Evolutionary conservation across 2,797 vertebrate species (phyloP), one percentile per base, ranked within the genome.

Genomic region (Sebastes minor): DNA sequence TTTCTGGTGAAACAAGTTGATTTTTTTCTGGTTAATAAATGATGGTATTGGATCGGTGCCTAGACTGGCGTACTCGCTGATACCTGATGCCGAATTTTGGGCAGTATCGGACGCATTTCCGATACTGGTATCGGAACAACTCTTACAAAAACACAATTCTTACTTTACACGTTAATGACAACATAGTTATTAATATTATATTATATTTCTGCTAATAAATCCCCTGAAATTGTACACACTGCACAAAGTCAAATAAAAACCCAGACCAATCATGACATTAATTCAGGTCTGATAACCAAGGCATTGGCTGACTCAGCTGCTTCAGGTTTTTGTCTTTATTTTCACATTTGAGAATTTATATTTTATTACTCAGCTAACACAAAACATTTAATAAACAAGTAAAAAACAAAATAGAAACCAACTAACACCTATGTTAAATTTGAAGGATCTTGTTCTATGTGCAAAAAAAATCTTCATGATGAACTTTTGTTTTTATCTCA

Each of bases 321-420:
- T 74, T 55, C 4, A 32, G 6, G 71, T 65, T 28, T 71, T 12
- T 62, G 18, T 49, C 14, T 85, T 88, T 81, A 84, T 77, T 78
- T 84, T 81, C 63, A 86, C 64, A 65, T 79, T 35, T 69, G 0
- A 71, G 8, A 60, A 27, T 67, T 32, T 57, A 11, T 4, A 76
- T 18, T 83, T 66, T 2, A 76, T 4, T 49, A 23, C 46, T 4
- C 7, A 80, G 14, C 35, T n/a, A 8, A 75, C 23, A 61, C 14
- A 80, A 20, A 33, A 46, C 10, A 72, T 69, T 13, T 14, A 42
- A 78, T 11, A 70, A 64, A 67, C 2, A 46, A 71, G 27, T 70
- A 63, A 86, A n/a, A 33, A 52, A 74, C 4, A 8, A 60, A 60
- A 71, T 23, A 6, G 11, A 70, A 32, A 65, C 5, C 9, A 73